Evolutionary conservation across 2,113 vertebrate species (phyloP).

Genomic region (Gyps fulvus): DNA sequence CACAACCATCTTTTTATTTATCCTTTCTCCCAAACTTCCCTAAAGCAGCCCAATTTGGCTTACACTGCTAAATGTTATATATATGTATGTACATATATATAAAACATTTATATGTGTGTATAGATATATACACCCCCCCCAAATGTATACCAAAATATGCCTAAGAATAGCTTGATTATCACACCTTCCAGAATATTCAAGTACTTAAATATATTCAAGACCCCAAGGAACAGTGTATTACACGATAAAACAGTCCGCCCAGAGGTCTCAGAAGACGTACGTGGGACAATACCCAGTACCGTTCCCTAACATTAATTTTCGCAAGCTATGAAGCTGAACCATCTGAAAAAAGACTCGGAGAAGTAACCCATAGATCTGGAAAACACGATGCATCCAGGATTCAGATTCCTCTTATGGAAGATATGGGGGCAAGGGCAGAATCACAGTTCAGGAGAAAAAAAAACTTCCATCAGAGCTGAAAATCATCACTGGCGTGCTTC

Average conservation of each 20-base stretch:
- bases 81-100: not conserved
- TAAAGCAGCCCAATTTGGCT: not conserved
- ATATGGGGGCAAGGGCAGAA: not conserved
- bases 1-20: not conserved
- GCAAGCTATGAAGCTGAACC: not conserved
- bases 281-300: not conserved
- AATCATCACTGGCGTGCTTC: not conserved
- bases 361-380: not conserved
- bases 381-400: not conserved
- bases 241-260: not conserved
- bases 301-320: not conserved
- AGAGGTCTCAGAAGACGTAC: not conserved
- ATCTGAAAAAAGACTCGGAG: not conserved
- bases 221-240: not conserved
- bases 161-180: not conserved
- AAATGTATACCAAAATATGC: not conserved
- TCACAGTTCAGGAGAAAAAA: not conserved
- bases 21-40: not conserved
- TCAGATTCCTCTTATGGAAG: not conserved
- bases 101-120: not conserved
- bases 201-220: not conserved
- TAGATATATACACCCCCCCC: not conserved
- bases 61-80: not conserved
- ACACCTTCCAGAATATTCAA: not conserved
- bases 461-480: not conserved